Conservation (phyloP, 92 coral and sea anemone genomes). For the Scolanthus callimorphus region DNA sequence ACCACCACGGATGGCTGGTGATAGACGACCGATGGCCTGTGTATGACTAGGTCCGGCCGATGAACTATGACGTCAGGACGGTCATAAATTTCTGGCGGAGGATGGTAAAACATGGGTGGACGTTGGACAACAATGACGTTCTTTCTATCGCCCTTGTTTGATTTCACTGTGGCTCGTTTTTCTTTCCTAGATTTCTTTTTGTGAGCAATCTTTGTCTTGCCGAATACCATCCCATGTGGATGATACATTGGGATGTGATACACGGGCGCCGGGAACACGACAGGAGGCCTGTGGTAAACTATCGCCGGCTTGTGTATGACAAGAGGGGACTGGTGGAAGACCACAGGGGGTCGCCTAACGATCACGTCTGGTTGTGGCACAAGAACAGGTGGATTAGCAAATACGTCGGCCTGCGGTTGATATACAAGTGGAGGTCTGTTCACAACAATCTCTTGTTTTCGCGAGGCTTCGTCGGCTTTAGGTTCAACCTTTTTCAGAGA, state of each 20-base stretch:
- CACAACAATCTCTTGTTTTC: slow-evolving; percentile 29
- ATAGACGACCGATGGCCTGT: slow-evolving; percentile 89
- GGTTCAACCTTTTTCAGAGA: slow-evolving; percentile 3
- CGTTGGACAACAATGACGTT: slow-evolving; percentile 77
- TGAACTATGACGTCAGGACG: slow-evolving; percentile 89
- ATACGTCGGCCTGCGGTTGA: slow-evolving; percentile 64
- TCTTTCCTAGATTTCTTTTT: background rate
- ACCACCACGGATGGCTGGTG: slow-evolving; percentile 96
- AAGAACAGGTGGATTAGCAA: slow-evolving; percentile 67
- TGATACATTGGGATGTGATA: slow-evolving; percentile 18
- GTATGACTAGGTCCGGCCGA: slow-evolving; percentile 82
- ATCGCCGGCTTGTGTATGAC: slow-evolving; percentile 72
- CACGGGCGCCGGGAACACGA: slow-evolving; percentile 49
- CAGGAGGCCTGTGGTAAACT: slow-evolving; percentile 66
- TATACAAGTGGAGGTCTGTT: slow-evolving; percentile 72
- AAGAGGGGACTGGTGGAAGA: slow-evolving; percentile 71
- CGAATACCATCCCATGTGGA: slow-evolving; percentile 22
- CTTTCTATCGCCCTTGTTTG: slow-evolving; percentile 70
- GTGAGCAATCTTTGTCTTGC: slow-evolving; percentile 41
- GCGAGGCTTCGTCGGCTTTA: background rate
- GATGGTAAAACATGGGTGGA: slow-evolving; percentile 95
- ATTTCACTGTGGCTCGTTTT: background rate
- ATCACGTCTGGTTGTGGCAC: slow-evolving; percentile 64
- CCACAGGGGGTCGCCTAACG: slow-evolving; percentile 65
- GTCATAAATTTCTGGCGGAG: slow-evolving; percentile 96